Conservation (phyloP, 2,113 vertebrate genomes). For the Acanthochromis polyacanthus region DNA sequence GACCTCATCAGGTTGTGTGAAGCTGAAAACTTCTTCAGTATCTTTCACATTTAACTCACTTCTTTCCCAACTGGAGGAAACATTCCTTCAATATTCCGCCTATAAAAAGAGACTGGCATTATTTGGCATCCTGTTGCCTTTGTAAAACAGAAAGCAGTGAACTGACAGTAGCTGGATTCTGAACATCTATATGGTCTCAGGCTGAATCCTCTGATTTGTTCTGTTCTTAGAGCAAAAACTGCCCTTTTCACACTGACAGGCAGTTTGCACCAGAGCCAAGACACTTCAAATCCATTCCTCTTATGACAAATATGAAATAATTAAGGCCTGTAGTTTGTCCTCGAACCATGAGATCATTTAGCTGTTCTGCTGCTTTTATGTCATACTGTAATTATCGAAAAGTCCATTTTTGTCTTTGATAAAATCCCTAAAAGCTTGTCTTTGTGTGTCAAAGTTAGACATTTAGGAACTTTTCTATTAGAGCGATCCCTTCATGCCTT, state of each 20-base stretch:
- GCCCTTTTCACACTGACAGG: constrained; percentile 43
- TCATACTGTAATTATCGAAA: not conserved
- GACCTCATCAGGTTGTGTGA: constrained; percentile 25
- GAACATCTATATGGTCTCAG: constrained; percentile 17
- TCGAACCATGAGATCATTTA: not conserved
- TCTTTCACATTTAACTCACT: constrained; percentile 35
- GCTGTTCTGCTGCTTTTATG: not conserved
- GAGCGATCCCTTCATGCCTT: no score
- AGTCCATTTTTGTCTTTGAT: no score
- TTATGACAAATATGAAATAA: no score
- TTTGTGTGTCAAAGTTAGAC: no score
- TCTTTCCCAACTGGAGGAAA: not conserved
- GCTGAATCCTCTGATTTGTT: constrained; percentile 21
- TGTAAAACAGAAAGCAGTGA: constrained; percentile 18
- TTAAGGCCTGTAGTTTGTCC: not conserved
- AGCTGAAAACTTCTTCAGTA: constrained; percentile 35
- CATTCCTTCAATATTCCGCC: not conserved
- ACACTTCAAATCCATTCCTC: not conserved
- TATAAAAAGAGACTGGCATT: not conserved
- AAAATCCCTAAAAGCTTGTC: no score
- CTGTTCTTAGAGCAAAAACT: constrained; percentile 23
- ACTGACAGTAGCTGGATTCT: constrained; percentile 16
- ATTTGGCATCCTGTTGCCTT: not conserved
- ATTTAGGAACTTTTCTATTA: no score
- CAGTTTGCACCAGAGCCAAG: not conserved